Conservation (phyloP, 2,113 vertebrate species). For the Isurus oxyrinchus region DNA sequence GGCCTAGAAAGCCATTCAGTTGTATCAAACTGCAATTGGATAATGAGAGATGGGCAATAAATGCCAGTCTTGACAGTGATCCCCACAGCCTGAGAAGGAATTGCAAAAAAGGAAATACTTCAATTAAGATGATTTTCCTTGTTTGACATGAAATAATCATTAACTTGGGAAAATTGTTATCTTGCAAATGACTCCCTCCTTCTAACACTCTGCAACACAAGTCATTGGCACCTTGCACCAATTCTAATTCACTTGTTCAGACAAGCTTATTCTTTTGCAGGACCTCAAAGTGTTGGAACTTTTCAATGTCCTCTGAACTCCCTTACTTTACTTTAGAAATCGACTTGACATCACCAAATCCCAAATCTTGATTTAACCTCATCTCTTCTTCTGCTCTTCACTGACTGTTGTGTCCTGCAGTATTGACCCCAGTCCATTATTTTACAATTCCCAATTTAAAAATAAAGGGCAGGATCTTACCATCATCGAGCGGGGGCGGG, state of each 20-base stretch:
- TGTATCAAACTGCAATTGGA: too few species aligned
- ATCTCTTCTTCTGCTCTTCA: not conserved
- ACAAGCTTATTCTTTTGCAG: not conserved
- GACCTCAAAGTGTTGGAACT: not conserved
- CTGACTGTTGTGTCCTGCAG: not conserved
- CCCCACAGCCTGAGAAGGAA: not conserved
- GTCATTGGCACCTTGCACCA: not conserved
- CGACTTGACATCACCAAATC: not conserved
- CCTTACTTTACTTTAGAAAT: not conserved
- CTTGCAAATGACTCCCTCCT: not conserved
- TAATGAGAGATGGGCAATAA: too few species aligned
- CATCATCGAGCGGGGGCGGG: too few species aligned
- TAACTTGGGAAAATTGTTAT: not conserved
- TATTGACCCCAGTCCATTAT: not conserved
- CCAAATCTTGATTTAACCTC: not conserved
- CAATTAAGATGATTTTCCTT: not conserved
- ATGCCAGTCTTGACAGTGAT: not conserved
- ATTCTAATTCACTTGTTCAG: not conserved
- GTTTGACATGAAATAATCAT: not conserved
- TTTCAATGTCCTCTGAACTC: not conserved
- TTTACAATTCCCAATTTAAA: not conserved
- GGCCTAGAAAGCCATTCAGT: too few species aligned
- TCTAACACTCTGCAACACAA: not conserved
- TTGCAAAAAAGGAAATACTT: not conserved
- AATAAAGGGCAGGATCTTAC: not conserved